phyloP scores from a whole-genome alignment of 2,113 vertebrate species.

The Toxotes chatareus region DNA sequence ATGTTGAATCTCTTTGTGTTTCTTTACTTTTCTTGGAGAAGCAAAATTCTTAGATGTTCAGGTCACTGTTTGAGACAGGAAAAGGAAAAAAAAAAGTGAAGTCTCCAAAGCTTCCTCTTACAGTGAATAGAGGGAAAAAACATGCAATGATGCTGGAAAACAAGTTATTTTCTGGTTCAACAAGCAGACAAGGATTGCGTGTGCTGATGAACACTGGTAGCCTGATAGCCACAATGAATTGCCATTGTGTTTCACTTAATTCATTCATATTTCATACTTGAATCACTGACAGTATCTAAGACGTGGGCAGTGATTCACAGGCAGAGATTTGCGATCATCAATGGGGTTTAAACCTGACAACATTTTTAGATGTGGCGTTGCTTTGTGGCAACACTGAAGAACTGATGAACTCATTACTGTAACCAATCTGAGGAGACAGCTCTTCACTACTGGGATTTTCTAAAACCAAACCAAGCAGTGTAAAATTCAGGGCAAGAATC shows the following conservation, averaged over 20 bases:
- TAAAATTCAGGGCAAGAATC: neutral
- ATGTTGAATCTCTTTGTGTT: slow-evolving; percentile 72
- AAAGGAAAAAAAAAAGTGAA: slow-evolving; percentile 9
- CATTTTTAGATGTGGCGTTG: neutral
- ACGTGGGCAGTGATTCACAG: neutral
- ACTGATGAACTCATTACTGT: neutral
- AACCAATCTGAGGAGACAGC: slow-evolving; percentile 9
- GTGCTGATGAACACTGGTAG: neutral
- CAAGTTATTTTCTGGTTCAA: neutral
- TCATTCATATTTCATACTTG: neutral
- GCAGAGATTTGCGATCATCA: slow-evolving; percentile 5
- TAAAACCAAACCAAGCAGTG: slow-evolving; percentile 26
- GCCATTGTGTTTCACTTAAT: neutral
- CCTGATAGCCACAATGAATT: neutral
- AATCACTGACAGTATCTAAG: neutral
- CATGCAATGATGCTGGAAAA: neutral
- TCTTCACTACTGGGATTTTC: neutral
- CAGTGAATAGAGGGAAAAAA: neutral
- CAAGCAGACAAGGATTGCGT: neutral
- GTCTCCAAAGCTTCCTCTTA: neutral
- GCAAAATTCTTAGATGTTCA: slow-evolving; percentile 70
- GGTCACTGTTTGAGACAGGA: slow-evolving; percentile 53
- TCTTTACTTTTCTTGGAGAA: slow-evolving; percentile 79
- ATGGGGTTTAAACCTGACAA: neutral
- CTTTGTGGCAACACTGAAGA: slow-evolving; percentile 2